A percentile compares a stretch with the other conserved stretches of the same genome.
These are phyloP conservation scores for Drosophila sp. DNA, from an alignment of 1,140 invertebrate genomes.

Conservation along the genomic window DNA sequence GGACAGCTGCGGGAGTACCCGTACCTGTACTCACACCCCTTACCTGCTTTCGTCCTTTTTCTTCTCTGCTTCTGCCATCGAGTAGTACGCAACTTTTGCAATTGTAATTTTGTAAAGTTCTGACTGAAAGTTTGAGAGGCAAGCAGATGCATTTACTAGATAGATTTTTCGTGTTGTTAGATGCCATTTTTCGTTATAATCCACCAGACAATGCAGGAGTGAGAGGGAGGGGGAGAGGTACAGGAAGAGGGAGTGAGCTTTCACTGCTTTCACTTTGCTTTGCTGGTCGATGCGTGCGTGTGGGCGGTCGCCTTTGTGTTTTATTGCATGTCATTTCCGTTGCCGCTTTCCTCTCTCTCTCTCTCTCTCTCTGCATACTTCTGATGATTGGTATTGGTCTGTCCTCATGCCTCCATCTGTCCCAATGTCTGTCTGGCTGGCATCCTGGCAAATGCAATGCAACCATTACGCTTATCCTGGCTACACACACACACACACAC, in stretches of 20 bases:
- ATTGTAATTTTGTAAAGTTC: constrained; percentile 77
- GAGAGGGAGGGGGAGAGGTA: constrained; percentile 10
- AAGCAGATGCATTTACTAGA: constrained; percentile 65
- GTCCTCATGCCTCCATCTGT: constrained; percentile 21
- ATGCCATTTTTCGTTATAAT: constrained; percentile 77
- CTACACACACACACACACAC: constrained; percentile 42
- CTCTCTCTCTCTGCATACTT: constrained; percentile 55
- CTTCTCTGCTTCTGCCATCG: constrained; percentile 32
- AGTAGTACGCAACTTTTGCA: constrained; percentile 70
- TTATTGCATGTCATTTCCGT: constrained; percentile 83
- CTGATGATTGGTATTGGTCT: constrained; percentile 82
- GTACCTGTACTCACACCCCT: background rate
- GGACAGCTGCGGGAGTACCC: constrained; percentile 32
- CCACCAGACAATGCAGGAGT: constrained; percentile 25
- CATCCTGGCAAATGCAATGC: constrained; percentile 68
- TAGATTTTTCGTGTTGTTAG: constrained; percentile 75
- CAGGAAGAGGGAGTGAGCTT: constrained; percentile 29
- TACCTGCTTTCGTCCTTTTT: constrained; percentile 8
- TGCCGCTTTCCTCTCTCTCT: constrained; percentile 51
- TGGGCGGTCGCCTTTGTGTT: constrained; percentile 69
- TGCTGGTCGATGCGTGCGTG: constrained; percentile 41
- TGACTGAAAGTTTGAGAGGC: background rate
- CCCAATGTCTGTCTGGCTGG: constrained; percentile 50
- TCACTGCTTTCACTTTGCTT: constrained; percentile 47
- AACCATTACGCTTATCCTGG: constrained; percentile 70